Evolutionary conservation across 2,888 invertebrate genomes (phyloP).

Genomic region (Lithophane semibrunnea): DNA sequence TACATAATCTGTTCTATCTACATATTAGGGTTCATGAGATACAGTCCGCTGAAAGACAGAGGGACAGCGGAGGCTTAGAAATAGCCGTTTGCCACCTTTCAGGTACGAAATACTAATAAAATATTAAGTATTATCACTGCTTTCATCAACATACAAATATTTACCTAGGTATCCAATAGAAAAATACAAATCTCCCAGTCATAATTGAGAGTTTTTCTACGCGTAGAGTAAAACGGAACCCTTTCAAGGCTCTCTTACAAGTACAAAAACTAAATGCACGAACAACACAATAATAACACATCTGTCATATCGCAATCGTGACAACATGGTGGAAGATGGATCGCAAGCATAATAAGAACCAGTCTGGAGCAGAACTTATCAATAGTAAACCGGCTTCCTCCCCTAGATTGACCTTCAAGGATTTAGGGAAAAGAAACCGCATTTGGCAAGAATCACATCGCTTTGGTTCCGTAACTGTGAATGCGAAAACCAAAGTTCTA

Average conservation of each 20-base stretch:
- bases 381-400: slow-evolving; percentile 31
- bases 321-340: slow-evolving; percentile 14
- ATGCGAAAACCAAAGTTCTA: neutral
- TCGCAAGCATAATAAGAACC: slow-evolving; percentile 8
- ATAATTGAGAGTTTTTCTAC: too few relatives aligned
- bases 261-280: neutral
- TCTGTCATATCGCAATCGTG: slow-evolving; percentile 6
- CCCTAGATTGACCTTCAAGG: slow-evolving; percentile 19
- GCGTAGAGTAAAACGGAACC: neutral
- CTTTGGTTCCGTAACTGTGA: neutral
- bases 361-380: slow-evolving; percentile 16
- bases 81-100: too few relatives aligned
- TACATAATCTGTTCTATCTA: too few relatives aligned
- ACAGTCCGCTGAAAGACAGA: too few relatives aligned
- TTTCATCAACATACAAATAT: too few relatives aligned
- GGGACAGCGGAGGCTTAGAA: too few relatives aligned
- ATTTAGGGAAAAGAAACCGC: neutral
- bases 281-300: slow-evolving; percentile 13
- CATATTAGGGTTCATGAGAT: too few relatives aligned
- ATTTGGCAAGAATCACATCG: neutral
- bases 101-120: too few relatives aligned
- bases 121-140: too few relatives aligned
- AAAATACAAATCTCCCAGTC: neutral
- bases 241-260: neutral
- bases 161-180: too few relatives aligned